Conservation (phyloP, 1,140 invertebrate genomes). For the Pemphigus obesinymphae region DNA sequence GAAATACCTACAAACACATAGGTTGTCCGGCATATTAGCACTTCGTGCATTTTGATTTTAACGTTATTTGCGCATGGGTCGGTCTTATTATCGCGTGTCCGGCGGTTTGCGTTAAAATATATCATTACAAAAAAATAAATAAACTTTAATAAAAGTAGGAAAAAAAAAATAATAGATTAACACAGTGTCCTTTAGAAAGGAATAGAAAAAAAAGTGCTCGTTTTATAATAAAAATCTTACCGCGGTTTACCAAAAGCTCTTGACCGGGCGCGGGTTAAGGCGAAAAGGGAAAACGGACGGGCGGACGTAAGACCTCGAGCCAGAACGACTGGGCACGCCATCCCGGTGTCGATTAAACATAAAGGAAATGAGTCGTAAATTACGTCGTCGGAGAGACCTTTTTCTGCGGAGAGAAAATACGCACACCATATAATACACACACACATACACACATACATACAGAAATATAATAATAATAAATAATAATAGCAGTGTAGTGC, state of each 20-base stretch:
- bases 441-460: neutral
- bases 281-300: neutral
- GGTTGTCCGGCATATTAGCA: neutral
- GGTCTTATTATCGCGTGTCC: neutral
- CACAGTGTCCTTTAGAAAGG: neutral
- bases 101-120: neutral
- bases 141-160: neutral
- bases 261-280: neutral
- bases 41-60: neutral
- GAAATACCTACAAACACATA: neutral
- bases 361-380: constrained; percentile 32
- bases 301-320: neutral
- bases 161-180: too few relatives aligned
- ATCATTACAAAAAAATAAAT: constrained; percentile 7
- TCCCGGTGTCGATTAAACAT: constrained; percentile 14
- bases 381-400: neutral
- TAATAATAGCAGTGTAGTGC: too few relatives aligned
- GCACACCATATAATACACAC: neutral
- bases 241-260: neutral
- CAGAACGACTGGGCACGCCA: constrained; percentile 7
- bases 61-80: neutral
- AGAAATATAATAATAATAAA: too few relatives aligned
- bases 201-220: neutral
- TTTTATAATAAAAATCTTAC: neutral
- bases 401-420: constrained; percentile 8